Evolutionary conservation across 1,140 invertebrate genomes (phyloP), one percentile per base, ranked within the genome.

Genomic region (Plectrocnemia conspersa): DNA sequence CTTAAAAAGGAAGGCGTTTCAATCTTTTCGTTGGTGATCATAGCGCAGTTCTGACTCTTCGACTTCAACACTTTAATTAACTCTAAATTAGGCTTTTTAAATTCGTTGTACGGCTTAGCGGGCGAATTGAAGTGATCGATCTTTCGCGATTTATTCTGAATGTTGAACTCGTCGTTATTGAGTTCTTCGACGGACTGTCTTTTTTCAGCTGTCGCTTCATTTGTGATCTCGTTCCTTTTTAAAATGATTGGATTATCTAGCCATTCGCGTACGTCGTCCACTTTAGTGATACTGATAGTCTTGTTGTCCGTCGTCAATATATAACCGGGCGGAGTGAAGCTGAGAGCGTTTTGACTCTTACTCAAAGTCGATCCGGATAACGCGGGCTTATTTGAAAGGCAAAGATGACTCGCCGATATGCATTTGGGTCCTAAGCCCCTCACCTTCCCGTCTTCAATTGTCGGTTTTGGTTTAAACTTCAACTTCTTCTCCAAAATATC

Each of bases 201-300:
- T 35, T 61, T 61, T 36, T 61, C 59, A 3, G 52, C 59, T 1
- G 33, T 10, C 15, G n/a, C 41, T 23, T 57, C 59, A 19, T 61
- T 61, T 1, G 59, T 35, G 5, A 46, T 23, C 13, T 42, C 48
- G 7, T 45, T 32, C 16, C 67, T 61, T 41, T 68, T 68, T 1
- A 71, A 58, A 0, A 68, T 62, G 4, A 67, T 65, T 0, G 69
- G 66, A 5, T 66, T 67, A n/a, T 74, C 73, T 27, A 75, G 62
- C 71, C 71, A 75, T 47, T 70, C 63, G 1, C 67, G 67, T 16
- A 75, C 70, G 55, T 75, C 71, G 35, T 74, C 71, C 40, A 75
- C 73, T 67, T 71, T 63, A 1, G 64, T 64, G 23, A 58, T 72
- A 58, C 72, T 66, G 56, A 75, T 72, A 44, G 56, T 63, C 23